These are phyloP conservation scores for Psettodes erumei DNA, from an alignment of 2,113 vertebrate species.

Conservation along the genomic window DNA sequence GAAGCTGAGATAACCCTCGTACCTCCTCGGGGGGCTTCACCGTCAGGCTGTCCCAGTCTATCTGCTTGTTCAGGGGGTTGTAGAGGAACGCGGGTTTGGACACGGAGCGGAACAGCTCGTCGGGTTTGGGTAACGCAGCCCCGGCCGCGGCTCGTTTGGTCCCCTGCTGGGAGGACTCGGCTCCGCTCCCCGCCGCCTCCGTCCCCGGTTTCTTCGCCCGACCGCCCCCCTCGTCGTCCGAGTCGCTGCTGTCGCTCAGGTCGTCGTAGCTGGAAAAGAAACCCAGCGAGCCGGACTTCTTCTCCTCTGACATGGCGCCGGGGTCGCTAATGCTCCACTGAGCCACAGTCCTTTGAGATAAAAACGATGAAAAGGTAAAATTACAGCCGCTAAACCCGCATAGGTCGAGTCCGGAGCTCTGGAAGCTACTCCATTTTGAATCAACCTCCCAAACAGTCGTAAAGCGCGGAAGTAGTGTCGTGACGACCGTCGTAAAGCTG, in stretches of 20 bases:
- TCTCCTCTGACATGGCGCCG: slow-evolving; percentile 84
- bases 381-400: too few species aligned
- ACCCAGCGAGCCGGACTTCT: slow-evolving; percentile 85
- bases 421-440: slow-evolving; percentile 78
- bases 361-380: background rate
- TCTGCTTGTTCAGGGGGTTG: slow-evolving; percentile 91
- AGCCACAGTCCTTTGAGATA: background rate
- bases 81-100: slow-evolving; percentile 92
- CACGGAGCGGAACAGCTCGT: slow-evolving; percentile 92
- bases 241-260: slow-evolving; percentile 81
- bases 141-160: slow-evolving; percentile 63
- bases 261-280: slow-evolving; percentile 92
- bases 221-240: slow-evolving; percentile 72
- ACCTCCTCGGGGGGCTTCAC: slow-evolving; percentile 94
- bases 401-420: too few species aligned
- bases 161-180: slow-evolving; percentile 53
- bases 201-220: slow-evolving; percentile 60
- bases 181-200: background rate
- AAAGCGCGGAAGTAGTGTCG: slow-evolving; percentile 19
- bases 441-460: slow-evolving; percentile 72
- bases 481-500: slow-evolving; percentile 53
- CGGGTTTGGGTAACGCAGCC: slow-evolving; percentile 85
- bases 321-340: rapidly evolving
- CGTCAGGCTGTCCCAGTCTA: slow-evolving; percentile 93
- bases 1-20: too few species aligned